Evolutionary conservation across 2,797 vertebrate species (phyloP).

Genomic region (Peromyscus attwateri): DNA sequence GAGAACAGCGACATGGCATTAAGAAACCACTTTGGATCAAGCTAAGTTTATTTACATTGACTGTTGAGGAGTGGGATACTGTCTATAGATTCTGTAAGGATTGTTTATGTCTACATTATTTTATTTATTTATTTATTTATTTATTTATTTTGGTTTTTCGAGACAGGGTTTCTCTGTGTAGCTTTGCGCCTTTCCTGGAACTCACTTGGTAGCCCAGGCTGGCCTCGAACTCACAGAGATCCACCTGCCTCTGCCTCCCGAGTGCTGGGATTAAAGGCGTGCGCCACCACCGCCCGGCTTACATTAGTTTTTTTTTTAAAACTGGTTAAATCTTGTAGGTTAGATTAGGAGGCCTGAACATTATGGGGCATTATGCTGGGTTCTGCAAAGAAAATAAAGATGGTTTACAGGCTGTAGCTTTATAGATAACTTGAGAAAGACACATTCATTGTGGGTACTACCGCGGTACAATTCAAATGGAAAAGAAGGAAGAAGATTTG

Average conservation of each 20-base stretch:
- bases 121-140: too few relatives aligned
- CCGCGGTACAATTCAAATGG: not conserved
- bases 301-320: not conserved
- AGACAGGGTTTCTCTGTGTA: too few relatives aligned
- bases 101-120: not conserved
- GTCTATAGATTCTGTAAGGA: not conserved
- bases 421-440: not conserved
- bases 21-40: not conserved
- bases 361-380: not conserved
- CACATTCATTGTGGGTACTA: not conserved
- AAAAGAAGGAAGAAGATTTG: not conserved
- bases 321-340: not conserved
- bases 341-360: not conserved
- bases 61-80: not conserved
- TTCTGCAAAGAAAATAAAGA: not conserved
- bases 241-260: too few relatives aligned
- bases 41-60: not conserved
- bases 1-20: not conserved
- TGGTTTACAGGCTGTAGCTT: not conserved
- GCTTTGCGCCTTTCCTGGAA: too few relatives aligned
- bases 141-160: too few relatives aligned
- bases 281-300: too few relatives aligned
- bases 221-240: too few relatives aligned
- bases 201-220: too few relatives aligned
- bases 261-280: too few relatives aligned